Percentiles rank a stretch among this genome's conserved stretches.
These are phyloP conservation scores for Tragelaphus scriptus DNA, from an alignment of 2,113 vertebrate genomes.

Conservation along the genomic window DNA sequence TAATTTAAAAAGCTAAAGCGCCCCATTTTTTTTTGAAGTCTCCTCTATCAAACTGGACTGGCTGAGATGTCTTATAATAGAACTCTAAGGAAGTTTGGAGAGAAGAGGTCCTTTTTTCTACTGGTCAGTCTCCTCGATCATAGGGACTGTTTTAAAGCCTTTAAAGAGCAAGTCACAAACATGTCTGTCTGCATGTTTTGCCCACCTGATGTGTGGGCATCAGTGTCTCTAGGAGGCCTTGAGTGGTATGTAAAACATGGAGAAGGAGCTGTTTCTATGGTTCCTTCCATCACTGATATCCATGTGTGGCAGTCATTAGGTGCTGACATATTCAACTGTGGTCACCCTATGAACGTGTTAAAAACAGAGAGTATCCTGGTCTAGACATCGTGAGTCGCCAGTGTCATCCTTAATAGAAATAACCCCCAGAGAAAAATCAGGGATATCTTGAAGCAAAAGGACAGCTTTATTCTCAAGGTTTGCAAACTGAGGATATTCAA, in stretches of 20 bases:
- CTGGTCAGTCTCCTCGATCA: neutral
- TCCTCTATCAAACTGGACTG: neutral
- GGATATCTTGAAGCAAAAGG: neutral
- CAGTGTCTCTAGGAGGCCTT: neutral
- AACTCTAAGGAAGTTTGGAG: neutral
- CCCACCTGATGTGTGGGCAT: neutral
- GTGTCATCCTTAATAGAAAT: neutral
- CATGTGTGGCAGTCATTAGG: neutral
- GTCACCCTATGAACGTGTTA: neutral
- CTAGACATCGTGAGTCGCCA: neutral
- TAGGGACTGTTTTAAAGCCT: neutral
- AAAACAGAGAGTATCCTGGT: neutral
- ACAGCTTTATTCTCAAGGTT: neutral
- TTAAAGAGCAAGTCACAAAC: neutral
- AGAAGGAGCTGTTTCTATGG: neutral
- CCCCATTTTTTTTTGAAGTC: neutral
- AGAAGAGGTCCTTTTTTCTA: neutral
- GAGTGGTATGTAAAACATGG: neutral
- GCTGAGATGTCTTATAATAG: neutral
- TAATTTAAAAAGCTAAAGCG: neutral
- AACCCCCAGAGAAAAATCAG: neutral
- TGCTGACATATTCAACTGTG: neutral
- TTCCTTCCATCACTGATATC: neutral
- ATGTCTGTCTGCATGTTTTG: neutral
- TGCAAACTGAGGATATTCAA: neutral